Percentiles rank a stretch among this genome's conserved stretches.
These are phyloP conservation scores for Smittia aterrima DNA, from an alignment of 2,888 invertebrate genomes.

Conservation along the genomic window DNA sequence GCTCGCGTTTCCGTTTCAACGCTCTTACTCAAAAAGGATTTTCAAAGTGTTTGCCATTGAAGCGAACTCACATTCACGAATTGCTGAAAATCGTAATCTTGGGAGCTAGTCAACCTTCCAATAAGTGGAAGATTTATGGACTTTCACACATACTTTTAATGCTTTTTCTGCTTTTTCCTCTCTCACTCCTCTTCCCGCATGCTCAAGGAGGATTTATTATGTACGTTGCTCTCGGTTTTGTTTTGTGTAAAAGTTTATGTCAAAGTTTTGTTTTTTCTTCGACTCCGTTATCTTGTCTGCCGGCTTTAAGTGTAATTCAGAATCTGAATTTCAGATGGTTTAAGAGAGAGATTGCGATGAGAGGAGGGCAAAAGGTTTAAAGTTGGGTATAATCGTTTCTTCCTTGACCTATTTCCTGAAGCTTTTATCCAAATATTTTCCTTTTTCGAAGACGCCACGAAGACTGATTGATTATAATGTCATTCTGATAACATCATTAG, in stretches of 20 bases:
- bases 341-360: neutral
- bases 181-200: slow-evolving; percentile 7
- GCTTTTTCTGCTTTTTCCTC: slow-evolving; percentile 10
- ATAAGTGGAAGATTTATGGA: slow-evolving; percentile 41
- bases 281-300: slow-evolving; percentile 7
- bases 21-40: too few species aligned
- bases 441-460: slow-evolving; percentile 13
- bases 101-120: slow-evolving; percentile 39
- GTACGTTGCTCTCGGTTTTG: slow-evolving; percentile 30
- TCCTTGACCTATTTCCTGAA: neutral
- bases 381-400: neutral
- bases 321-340: too few species aligned
- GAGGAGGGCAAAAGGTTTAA: neutral
- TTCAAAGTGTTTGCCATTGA: too few species aligned
- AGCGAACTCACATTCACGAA: slow-evolving; percentile 12
- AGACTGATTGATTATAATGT: slow-evolving; percentile 34
- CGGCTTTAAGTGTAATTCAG: neutral
- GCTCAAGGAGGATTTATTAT: slow-evolving; percentile 39
- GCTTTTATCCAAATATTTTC: neutral
- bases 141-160: slow-evolving; percentile 36
- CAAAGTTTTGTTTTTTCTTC: slow-evolving; percentile 2
- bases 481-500: slow-evolving; percentile 9
- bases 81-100: slow-evolving; percentile 41
- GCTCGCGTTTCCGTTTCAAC: too few species aligned
- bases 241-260: slow-evolving; percentile 27